A percentile compares a stretch with the other conserved stretches of the same genome.
phyloP scores from a whole-genome alignment of 2,113 vertebrate genomes.

The Castor canadensis region DNA sequence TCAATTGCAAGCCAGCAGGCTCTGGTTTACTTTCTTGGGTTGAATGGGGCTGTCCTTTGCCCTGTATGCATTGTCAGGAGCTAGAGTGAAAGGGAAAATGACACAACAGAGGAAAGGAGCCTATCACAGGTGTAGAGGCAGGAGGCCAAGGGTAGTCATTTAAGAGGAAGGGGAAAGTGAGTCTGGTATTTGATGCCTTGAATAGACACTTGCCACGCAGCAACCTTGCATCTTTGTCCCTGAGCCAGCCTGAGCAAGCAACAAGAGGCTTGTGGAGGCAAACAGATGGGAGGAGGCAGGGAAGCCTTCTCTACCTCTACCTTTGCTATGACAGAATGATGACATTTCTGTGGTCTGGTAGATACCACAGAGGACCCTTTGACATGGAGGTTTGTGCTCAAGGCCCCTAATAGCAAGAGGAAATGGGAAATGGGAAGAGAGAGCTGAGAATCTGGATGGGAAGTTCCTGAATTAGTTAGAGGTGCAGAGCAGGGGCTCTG shows the following conservation, averaged over 20 bases:
- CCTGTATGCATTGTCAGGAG: background rate
- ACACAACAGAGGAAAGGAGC: no score
- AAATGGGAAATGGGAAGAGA: background rate
- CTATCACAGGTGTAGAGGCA: background rate
- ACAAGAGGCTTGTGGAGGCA: background rate
- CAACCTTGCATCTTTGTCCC: background rate
- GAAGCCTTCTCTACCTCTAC: background rate
- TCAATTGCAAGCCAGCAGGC: background rate
- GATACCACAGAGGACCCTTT: background rate
- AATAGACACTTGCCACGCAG: background rate
- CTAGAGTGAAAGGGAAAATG: background rate
- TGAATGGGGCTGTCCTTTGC: background rate
- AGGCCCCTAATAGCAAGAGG: background rate
- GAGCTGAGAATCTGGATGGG: background rate
- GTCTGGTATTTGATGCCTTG: no score
- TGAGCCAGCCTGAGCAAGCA: no score
- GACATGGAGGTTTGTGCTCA: background rate
- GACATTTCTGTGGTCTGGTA: background rate
- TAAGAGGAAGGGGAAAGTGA: background rate
- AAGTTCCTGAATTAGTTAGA: accelerated
- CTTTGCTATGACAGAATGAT: background rate
- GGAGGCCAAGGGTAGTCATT: background rate
- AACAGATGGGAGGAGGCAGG: accelerated
- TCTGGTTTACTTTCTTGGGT: background rate
- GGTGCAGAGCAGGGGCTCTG: background rate